Conservation (phyloP, 2,797 vertebrate species). For the Apodemus agrarius region DNA sequence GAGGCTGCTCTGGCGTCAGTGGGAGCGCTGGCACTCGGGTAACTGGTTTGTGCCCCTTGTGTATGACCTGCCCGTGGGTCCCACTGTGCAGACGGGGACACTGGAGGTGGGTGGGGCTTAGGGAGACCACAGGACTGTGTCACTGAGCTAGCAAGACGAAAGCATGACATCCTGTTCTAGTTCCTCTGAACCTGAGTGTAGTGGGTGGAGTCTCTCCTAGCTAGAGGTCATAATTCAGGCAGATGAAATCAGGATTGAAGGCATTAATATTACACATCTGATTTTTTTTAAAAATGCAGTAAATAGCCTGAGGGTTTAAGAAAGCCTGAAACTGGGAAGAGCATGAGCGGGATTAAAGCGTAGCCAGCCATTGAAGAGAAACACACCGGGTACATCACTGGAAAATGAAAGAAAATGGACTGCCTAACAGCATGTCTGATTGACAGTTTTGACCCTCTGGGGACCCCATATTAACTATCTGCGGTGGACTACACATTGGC, state of each 20-base stretch:
- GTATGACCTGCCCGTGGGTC: background rate
- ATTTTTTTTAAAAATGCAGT: background rate
- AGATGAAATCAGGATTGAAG: background rate
- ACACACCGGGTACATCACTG: background rate
- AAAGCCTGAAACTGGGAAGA: background rate
- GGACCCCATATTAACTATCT: background rate
- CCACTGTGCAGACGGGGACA: background rate
- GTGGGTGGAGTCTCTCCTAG: background rate
- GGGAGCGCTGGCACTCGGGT: accelerated
- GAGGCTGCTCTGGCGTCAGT: background rate
- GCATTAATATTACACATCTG: background rate
- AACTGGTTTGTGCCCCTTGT: background rate
- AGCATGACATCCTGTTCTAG: background rate
- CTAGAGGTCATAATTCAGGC: background rate
- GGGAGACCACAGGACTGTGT: background rate
- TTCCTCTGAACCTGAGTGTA: background rate
- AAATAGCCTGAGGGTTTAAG: background rate
- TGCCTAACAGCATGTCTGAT: background rate
- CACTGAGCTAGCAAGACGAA: background rate
- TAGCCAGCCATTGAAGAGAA: slow-evolving; percentile 16
- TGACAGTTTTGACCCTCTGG: background rate
- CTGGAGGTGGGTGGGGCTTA: background rate
- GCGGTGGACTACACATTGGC: background rate
- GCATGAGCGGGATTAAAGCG: background rate
- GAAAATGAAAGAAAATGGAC: background rate